Evolutionary conservation across 2,797 vertebrate genomes (phyloP).

Genomic region (Vireo griseus): DNA sequence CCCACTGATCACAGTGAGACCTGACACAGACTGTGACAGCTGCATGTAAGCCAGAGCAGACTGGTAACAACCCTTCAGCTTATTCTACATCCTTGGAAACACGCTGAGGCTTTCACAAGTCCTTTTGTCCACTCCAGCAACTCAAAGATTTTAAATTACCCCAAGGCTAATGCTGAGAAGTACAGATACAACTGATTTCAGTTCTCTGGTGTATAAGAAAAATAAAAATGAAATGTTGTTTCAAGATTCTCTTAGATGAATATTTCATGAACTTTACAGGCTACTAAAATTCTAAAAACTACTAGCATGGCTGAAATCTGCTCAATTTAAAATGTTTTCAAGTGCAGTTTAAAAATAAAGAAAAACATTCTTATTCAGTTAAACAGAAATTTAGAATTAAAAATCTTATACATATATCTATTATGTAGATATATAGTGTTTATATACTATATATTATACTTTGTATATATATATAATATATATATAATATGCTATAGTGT

Average conservation of each 20-base stretch:
- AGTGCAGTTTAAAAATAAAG: neutral
- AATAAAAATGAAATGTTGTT: neutral
- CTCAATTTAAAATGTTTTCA: neutral
- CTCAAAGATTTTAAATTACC: neutral
- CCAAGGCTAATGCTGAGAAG: neutral
- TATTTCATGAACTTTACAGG: neutral
- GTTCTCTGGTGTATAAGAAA: neutral
- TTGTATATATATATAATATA: no score
- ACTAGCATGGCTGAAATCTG: neutral
- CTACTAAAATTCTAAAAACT: neutral
- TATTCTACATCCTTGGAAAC: neutral
- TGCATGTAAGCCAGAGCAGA: neutral
- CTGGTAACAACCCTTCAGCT: slow-evolving; percentile 8
- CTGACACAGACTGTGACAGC: neutral
- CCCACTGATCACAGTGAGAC: neutral
- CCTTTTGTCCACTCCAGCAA: neutral
- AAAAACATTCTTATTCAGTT: neutral
- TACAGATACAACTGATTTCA: neutral
- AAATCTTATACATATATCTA: neutral
- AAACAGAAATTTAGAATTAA: neutral
- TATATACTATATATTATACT: no score
- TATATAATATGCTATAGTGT: no score
- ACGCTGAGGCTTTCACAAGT: slow-evolving; percentile 3
- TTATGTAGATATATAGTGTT: no score
- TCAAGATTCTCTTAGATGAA: neutral